Evolutionary conservation across 1,140 invertebrate species (phyloP).

Genomic region (Ruditapes philippinarum): DNA sequence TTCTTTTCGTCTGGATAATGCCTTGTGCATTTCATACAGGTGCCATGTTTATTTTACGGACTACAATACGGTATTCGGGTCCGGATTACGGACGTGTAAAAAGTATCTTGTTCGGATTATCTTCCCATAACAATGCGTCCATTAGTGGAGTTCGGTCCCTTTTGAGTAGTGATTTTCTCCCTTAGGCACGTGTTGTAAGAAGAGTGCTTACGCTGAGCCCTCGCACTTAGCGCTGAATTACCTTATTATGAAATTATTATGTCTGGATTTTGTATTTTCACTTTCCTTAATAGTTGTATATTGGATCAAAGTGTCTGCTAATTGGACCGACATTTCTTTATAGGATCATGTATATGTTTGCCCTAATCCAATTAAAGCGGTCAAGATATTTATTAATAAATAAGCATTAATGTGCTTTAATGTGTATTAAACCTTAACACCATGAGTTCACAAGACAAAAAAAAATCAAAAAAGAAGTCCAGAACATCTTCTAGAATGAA

Average conservation of each 20-base stretch:
- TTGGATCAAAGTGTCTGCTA: slow-evolving; percentile 24
- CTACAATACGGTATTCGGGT: slow-evolving; percentile 17
- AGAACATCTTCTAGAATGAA: no score
- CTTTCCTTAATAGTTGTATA: slow-evolving; percentile 27
- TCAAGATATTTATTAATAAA: slow-evolving; percentile 12
- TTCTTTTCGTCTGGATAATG: not conserved
- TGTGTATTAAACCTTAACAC: no score
- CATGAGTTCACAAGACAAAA: no score
- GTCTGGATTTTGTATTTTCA: slow-evolving; percentile 30
- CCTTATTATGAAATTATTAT: not conserved
- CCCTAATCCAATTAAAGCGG: slow-evolving; percentile 42
- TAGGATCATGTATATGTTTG: slow-evolving; percentile 25
- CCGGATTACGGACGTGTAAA: slow-evolving; percentile 55
- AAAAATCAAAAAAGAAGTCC: no score
- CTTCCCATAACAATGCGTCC: slow-evolving; percentile 28
- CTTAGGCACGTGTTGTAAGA: slow-evolving; percentile 39
- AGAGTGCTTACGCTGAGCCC: not conserved
- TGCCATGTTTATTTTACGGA: slow-evolving; percentile 54
- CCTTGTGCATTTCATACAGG: slow-evolving; percentile 9
- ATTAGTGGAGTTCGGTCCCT: slow-evolving; percentile 45
- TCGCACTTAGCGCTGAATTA: not conserved
- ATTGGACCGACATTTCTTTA: slow-evolving; percentile 27
- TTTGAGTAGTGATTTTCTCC: slow-evolving; percentile 54
- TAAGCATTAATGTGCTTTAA: no score
- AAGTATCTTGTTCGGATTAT: slow-evolving; percentile 53